These are phyloP conservation scores for Pelobates cultripes DNA, from an alignment of 2,797 vertebrate species.

Conservation along the genomic window DNA sequence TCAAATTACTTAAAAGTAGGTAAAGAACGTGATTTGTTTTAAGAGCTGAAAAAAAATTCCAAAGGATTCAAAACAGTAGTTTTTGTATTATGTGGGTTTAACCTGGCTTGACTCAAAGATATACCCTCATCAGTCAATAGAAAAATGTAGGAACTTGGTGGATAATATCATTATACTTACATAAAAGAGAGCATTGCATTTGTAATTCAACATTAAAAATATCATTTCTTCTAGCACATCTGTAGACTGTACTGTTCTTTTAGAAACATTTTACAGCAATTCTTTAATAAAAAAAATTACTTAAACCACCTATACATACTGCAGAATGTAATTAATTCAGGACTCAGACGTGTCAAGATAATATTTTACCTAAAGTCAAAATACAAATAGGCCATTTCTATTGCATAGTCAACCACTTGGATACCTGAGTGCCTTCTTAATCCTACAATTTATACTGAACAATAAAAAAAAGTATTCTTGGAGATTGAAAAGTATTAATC, in stretches of 20 bases:
- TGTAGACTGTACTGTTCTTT: neutral
- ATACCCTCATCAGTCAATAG: constrained; percentile 33
- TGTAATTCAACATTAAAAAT: neutral
- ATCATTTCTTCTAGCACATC: constrained; percentile 1
- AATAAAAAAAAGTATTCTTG: constrained; percentile 14
- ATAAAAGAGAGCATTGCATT: constrained; percentile 2
- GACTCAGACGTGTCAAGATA: neutral
- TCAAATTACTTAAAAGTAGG: neutral
- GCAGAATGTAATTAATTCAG: constrained; percentile 25
- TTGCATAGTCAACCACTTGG: constrained; percentile 9
- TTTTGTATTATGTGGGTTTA: constrained; percentile 60
- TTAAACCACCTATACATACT: neutral
- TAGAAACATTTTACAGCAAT: neutral
- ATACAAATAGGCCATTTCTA: constrained; percentile 41
- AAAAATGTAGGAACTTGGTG: constrained; percentile 22
- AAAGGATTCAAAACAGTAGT: constrained; percentile 45
- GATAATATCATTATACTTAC: constrained; percentile 6
- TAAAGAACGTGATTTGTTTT: neutral
- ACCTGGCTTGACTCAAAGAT: constrained; percentile 51
- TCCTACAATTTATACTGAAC: constrained; percentile 8
- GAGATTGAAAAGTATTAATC: constrained; percentile 12
- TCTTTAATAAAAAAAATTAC: neutral
- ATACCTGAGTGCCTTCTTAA: constrained; percentile 18
- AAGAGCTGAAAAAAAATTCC: neutral
- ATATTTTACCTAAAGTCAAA: neutral